Evolutionary conservation across 2,888 invertebrate species (phyloP), one percentile per base, ranked within the genome.

Genomic region (Ypsolopha scabrella): DNA sequence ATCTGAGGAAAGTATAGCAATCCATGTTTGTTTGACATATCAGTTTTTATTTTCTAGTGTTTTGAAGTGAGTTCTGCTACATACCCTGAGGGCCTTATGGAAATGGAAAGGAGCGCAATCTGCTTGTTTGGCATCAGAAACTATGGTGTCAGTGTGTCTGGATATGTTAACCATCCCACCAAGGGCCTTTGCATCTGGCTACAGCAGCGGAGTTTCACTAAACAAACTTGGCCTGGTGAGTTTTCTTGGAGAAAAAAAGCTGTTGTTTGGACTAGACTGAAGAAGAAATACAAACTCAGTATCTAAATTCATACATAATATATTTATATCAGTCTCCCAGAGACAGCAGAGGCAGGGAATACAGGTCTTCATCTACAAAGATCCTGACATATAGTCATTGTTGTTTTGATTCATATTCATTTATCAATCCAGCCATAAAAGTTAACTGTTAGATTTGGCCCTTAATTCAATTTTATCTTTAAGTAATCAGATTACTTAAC

Each of bases 101-200:
- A 93, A 72, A 95, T 98, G 94, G 98, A 98, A 74, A 89, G 98
- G 58, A 94, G 96, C 54, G 97, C 96, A 53, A 94, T 96, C 55
- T 95, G 97, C 88, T 80, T 98, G 51, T 97, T 98, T 87, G 98
- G 98, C 50, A 94, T 97, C 62, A 91, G 95, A 60, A 95, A 95
- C 76, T 98, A 96, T 80, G 98, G 98, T 24, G 95, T 97, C 51
- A 96, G 97, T 73, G 95, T 98, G 53, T 97, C 96, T 74, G 98
- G 97, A 10, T 98, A 94, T 76, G 93, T 96, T 50, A 90, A 90
- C 68, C 93, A 96, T 79, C 94, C 94, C 38, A 90, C 91, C 50
- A 92, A 92, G 75, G 95, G 96, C 6, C 81, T 96, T 45, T 95
- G 95, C 79, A 90, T 96, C 68, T 98, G 98, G 98, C 87, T 98